These are phyloP conservation scores for Yponomeuta evonymella DNA, from an alignment of 2,888 invertebrate species.

Conservation along the genomic window DNA sequence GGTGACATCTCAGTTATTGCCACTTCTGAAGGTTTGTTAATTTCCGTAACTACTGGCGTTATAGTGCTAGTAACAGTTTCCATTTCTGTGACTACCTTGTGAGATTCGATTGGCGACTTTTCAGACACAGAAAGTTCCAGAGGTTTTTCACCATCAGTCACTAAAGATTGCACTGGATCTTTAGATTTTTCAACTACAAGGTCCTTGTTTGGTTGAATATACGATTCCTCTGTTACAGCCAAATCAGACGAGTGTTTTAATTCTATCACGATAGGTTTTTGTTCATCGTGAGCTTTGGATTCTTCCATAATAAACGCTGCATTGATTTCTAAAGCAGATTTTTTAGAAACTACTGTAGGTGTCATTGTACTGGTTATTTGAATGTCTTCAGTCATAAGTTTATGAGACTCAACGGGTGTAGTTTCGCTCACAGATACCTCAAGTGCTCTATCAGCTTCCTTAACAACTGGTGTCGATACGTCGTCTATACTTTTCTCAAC, in stretches of 20 bases:
- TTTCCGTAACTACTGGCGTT: background rate
- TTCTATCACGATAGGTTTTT: background rate
- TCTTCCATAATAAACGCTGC: background rate
- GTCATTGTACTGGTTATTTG: background rate
- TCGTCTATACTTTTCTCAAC: slow-evolving; percentile 1
- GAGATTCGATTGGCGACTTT: background rate
- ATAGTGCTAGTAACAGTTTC: background rate
- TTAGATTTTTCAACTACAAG: background rate
- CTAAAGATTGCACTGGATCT: background rate
- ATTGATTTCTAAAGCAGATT: background rate
- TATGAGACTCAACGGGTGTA: background rate
- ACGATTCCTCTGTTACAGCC: background rate
- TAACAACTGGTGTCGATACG: background rate
- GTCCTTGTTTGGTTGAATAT: background rate
- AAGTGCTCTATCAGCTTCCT: background rate
- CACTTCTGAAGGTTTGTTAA: background rate
- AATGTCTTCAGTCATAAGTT: background rate
- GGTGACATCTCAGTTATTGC: background rate
- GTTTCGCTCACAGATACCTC: background rate
- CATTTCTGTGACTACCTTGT: background rate
- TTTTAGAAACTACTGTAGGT: background rate
- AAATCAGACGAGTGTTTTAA: background rate
- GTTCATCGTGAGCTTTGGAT: background rate
- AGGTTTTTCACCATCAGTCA: background rate
- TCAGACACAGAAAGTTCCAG: background rate